phyloP scores from a whole-genome alignment of 2,888 invertebrate genomes.

The Caenorhabditis drosophilae region DNA sequence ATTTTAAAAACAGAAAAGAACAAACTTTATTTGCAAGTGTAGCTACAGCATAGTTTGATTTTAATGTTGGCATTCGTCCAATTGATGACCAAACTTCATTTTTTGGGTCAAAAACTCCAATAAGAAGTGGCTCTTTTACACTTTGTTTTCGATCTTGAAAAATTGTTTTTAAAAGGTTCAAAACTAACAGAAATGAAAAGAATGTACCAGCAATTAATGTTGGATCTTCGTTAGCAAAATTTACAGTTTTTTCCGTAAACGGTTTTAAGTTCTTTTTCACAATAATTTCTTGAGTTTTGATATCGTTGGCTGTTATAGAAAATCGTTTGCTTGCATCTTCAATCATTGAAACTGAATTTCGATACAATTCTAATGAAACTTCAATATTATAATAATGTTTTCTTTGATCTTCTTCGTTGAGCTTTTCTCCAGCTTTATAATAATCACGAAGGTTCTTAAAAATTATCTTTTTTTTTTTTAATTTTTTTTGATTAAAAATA shows the following conservation, averaged over 20 bases:
- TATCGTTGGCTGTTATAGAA: too few species aligned
- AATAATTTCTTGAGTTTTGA: neutral
- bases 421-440: too few species aligned
- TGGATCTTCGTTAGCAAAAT: neutral
- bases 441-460: too few species aligned
- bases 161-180: conserved; percentile 7
- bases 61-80: conserved; percentile 32
- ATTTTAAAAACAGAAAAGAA: neutral
- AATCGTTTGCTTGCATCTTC: too few species aligned
- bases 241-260: neutral
- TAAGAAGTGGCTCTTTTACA: conserved; percentile 22
- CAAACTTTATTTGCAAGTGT: neutral
- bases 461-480: too few species aligned
- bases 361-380: too few species aligned
- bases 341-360: too few species aligned
- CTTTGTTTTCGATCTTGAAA: conserved; percentile 34
- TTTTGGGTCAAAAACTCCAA: conserved; percentile 26
- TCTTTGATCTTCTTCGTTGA: too few species aligned
- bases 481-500: too few species aligned
- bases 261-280: neutral
- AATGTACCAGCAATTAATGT: neutral
- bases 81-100: conserved; percentile 11
- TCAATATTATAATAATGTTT: too few species aligned
- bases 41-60: conserved; percentile 35
- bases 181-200: conserved; percentile 4